phyloP scores from a whole-genome alignment of 2,113 vertebrate genomes.

The Malurus alboscapulatus region DNA sequence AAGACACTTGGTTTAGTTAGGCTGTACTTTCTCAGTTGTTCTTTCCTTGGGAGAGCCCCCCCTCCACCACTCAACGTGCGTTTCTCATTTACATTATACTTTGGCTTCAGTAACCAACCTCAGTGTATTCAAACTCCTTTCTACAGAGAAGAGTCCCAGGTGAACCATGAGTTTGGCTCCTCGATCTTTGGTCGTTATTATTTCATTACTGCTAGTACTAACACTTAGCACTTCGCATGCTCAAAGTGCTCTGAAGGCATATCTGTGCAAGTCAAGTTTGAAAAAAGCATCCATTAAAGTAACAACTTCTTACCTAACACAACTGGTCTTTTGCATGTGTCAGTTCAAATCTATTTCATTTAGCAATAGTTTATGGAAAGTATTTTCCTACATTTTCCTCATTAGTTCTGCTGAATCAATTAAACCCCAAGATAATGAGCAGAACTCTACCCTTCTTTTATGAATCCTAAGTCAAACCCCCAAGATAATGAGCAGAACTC shows the following conservation, averaged over 20 bases:
- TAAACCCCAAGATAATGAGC: neutral
- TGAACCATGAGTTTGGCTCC: constrained; percentile 3
- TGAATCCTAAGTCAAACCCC: neutral
- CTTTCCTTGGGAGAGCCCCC: constrained; percentile 4
- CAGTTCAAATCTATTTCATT: constrained; percentile 51
- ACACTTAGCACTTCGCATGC: constrained; percentile 34
- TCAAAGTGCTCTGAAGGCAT: neutral
- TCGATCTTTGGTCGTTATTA: neutral
- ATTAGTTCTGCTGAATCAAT: constrained; percentile 38
- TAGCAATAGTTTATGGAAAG: constrained; percentile 18
- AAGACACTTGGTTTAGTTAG: neutral
- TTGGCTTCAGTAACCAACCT: constrained; percentile 32
- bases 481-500: neutral
- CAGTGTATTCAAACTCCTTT: constrained; percentile 25
- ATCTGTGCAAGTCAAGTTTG: neutral
- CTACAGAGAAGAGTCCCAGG: constrained; percentile 31
- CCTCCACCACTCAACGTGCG: constrained; percentile 24
- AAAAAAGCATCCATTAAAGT: constrained; percentile 55
- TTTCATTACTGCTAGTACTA: constrained; percentile 17
- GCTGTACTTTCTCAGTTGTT: constrained; percentile 41
- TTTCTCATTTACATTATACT: constrained; percentile 61
- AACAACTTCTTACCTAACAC: constrained; percentile 32
- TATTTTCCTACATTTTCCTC: constrained; percentile 36
- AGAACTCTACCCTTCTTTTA: neutral
- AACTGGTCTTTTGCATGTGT: constrained; percentile 10